Percentiles rank a stretch among this genome's conserved stretches.
Conservation (phyloP, 2,888 invertebrate species). For the Lymantria dispar region DNA sequence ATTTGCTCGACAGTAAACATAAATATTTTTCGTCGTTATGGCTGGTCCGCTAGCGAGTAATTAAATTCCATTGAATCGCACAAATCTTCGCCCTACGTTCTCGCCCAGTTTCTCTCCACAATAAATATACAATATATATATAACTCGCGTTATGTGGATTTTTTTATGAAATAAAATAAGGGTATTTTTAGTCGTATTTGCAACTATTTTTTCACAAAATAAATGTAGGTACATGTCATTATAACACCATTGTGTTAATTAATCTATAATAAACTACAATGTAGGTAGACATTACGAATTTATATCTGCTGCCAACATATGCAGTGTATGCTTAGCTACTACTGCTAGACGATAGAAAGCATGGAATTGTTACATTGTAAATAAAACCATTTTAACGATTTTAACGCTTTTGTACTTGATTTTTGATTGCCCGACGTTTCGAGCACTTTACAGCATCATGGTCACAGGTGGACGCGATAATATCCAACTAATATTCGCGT, state of each 20-base stretch:
- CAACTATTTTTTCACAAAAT: no score
- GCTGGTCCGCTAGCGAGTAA: conserved; percentile 67
- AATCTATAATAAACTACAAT: not conserved
- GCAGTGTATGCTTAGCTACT: not conserved
- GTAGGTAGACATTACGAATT: not conserved
- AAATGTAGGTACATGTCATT: no score
- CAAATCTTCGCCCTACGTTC: conserved; percentile 70
- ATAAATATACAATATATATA: conserved; percentile 25
- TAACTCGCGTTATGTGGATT: not conserved
- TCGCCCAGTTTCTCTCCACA: conserved; percentile 38
- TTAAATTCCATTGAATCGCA: conserved; percentile 80
- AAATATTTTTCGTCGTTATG: conserved; percentile 79
- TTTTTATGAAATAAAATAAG: no score
- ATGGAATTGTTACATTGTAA: no score
- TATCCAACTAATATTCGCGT: no score
- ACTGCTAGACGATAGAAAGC: not conserved
- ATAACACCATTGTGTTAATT: not conserved
- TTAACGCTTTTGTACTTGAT: no score
- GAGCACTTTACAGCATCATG: no score
- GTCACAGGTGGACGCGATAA: no score
- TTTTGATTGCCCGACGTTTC: no score
- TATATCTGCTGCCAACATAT: not conserved
- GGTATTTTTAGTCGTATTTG: no score
- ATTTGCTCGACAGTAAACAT: conserved; percentile 77
- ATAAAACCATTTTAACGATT: no score